Evolutionary conservation across 2,113 vertebrate species (phyloP).

Genomic region (Dascyllus trimaculatus): DNA sequence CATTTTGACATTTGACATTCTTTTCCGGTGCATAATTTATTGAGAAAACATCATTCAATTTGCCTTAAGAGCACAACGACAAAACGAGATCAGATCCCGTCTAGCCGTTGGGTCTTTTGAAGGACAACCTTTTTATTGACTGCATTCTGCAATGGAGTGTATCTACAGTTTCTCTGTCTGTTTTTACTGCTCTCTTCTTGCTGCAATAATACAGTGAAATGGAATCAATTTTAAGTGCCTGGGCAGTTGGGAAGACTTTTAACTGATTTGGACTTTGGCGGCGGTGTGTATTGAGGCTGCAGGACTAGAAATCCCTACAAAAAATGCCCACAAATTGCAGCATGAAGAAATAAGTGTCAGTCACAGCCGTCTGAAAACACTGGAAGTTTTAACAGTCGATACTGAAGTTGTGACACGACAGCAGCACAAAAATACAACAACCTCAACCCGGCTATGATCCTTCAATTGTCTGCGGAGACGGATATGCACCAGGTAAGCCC

Average conservation of each 20-base stretch:
- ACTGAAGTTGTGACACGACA: background rate
- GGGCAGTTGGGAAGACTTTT: background rate
- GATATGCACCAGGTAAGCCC: conserved; percentile 53
- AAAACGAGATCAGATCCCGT: background rate
- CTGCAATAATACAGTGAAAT: background rate
- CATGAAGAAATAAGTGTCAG: background rate
- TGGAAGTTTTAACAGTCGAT: background rate
- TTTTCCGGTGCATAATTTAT: conserved; percentile 14
- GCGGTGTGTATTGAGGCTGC: background rate
- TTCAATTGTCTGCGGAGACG: conserved; percentile 30
- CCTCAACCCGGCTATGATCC: conserved; percentile 20
- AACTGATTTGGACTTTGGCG: background rate
- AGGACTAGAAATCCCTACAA: background rate
- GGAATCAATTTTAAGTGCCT: background rate
- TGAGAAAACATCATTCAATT: conserved; percentile 25
- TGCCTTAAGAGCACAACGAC: background rate
- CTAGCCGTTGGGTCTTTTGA: conserved; percentile 12
- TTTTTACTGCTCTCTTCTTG: background rate
- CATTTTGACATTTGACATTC: background rate
- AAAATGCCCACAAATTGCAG: background rate
- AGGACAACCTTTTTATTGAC: conserved; percentile 16
- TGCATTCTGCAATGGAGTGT: background rate
- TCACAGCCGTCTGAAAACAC: background rate
- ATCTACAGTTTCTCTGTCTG: background rate
- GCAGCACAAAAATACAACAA: background rate